These are phyloP conservation scores for Epizoanthus illoricatus DNA, from an alignment of 92 coral and sea anemone species.

Conservation along the genomic window DNA sequence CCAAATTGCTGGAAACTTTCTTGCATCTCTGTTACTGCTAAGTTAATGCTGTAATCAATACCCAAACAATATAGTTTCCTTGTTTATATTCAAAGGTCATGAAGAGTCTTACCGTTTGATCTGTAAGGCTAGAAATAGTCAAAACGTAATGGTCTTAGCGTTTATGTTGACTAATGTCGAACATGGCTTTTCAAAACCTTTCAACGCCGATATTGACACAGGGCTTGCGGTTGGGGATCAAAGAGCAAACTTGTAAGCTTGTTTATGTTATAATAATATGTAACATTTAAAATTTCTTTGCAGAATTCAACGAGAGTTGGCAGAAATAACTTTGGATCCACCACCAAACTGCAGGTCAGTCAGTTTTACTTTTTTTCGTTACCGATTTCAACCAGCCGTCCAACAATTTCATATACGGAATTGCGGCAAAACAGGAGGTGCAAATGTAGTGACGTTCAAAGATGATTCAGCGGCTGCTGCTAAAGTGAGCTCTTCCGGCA, in stretches of 20 bases:
- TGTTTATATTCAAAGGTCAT: background rate
- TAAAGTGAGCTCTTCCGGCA: too few species aligned
- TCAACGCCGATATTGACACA: background rate
- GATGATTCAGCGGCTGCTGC: too few species aligned
- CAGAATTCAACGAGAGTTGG: slow-evolving; percentile 95
- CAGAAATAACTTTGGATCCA: slow-evolving; percentile 98
- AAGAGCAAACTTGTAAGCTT: background rate
- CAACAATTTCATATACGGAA: too few species aligned
- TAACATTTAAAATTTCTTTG: slow-evolving; percentile 16
- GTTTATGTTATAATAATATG: too few species aligned
- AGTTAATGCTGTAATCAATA: background rate
- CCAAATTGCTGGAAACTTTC: background rate
- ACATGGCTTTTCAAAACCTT: slow-evolving; percentile 12
- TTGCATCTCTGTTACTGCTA: background rate
- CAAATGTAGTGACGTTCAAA: too few species aligned
- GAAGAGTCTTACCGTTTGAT: too few species aligned
- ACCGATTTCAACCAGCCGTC: too few species aligned
- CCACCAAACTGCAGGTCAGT: slow-evolving; percentile 99
- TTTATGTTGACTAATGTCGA: background rate
- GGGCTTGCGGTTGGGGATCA: background rate
- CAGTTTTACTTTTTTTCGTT: background rate
- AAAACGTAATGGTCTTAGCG: background rate
- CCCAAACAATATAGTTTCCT: background rate
- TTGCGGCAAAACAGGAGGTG: too few species aligned
- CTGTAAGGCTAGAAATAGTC: background rate